These are phyloP conservation scores for Umimayanthus kanabou DNA, from an alignment of 92 coral and sea anemone species.

Conservation along the genomic window DNA sequence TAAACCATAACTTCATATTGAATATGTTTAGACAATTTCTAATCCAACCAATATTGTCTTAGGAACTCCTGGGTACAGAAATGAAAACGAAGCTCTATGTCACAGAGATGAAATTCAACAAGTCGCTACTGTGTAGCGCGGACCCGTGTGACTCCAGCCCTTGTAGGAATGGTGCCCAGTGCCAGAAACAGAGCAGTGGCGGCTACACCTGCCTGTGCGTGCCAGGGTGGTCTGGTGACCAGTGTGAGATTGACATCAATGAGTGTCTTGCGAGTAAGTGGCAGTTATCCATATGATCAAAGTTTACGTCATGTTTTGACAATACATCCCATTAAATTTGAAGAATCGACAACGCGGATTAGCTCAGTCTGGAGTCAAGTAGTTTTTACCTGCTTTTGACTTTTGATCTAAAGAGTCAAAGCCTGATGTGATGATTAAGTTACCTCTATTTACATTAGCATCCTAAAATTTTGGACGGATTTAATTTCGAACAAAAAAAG, in stretches of 20 bases:
- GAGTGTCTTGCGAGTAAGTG: constrained; percentile 24
- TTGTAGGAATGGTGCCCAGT: constrained; percentile 74
- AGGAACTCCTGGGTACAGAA: constrained; percentile 61
- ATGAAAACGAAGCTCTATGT: constrained; percentile 45
- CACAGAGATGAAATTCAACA: constrained; percentile 54
- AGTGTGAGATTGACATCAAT: constrained; percentile 51
- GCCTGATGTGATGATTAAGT: no score
- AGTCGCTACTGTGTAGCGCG: constrained; percentile 67
- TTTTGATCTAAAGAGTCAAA: no score
- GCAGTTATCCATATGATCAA: no score
- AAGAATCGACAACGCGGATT: no score
- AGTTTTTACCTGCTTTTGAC: no score
- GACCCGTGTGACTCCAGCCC: constrained; percentile 81
- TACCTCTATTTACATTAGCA: no score
- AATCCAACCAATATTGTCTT: neutral
- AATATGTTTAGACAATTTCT: neutral
- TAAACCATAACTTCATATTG: no score
- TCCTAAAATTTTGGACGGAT: no score
- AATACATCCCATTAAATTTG: no score
- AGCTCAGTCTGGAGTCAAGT: no score
- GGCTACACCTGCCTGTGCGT: constrained; percentile 72
- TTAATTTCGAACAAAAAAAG: no score
- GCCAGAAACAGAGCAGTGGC: constrained; percentile 55
- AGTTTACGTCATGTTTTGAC: no score
- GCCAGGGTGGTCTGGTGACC: constrained; percentile 89